These are phyloP conservation scores for Trichoplusia ni DNA, from an alignment of 1,140 invertebrate species.

Conservation along the genomic window DNA sequence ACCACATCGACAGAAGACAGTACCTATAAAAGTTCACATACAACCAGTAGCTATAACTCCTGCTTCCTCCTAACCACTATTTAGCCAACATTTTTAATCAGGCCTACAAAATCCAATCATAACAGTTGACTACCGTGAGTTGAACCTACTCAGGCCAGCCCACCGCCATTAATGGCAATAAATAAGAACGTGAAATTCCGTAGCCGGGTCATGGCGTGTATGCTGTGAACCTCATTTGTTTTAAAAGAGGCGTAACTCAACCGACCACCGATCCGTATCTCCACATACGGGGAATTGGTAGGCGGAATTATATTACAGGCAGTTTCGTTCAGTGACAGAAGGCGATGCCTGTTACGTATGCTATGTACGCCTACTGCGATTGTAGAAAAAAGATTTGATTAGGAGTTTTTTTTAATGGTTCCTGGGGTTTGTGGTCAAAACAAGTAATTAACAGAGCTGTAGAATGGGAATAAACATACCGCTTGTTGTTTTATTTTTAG, in stretches of 20 bases:
- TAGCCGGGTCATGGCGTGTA: not conserved
- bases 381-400: constrained; percentile 44
- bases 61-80: too few relatives aligned
- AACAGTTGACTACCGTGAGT: too few relatives aligned
- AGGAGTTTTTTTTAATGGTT: not conserved
- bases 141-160: too few relatives aligned
- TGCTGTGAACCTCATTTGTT: constrained; percentile 50
- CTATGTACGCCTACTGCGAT: constrained; percentile 53
- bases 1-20: too few relatives aligned
- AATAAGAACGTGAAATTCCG: constrained; percentile 17
- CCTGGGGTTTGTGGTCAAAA: not conserved
- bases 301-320: constrained; percentile 72
- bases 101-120: too few relatives aligned
- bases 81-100: too few relatives aligned
- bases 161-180: too few relatives aligned
- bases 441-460: too few relatives aligned
- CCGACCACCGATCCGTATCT: constrained; percentile 74
- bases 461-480: too few relatives aligned
- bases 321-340: constrained; percentile 60
- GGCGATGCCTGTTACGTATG: constrained; percentile 45
- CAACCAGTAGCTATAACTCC: too few relatives aligned
- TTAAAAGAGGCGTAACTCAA: constrained; percentile 51
- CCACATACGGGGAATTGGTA: constrained; percentile 69
- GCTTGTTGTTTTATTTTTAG: too few relatives aligned
- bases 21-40: too few relatives aligned